Evolutionary conservation across 2,888 invertebrate genomes (phyloP).

Genomic region (Troides aeacus): DNA sequence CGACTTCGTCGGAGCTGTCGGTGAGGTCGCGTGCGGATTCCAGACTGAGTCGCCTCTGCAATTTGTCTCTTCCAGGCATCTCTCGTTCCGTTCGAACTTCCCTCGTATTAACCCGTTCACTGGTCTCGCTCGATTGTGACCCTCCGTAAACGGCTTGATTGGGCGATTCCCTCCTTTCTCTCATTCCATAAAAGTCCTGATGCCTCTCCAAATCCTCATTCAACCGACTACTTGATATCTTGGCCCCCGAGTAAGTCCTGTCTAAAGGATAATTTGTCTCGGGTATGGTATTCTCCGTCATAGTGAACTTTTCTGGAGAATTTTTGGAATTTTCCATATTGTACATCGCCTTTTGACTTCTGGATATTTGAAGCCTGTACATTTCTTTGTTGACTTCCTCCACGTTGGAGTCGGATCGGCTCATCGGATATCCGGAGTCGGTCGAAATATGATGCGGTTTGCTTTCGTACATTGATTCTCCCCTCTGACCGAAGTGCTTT

Average conservation of each 20-base stretch:
- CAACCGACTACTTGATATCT: conserved; percentile 68
- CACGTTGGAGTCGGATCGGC: conserved; percentile 74
- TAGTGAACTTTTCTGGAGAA: conserved; percentile 62
- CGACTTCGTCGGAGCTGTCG: conserved; percentile 85
- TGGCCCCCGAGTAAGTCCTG: conserved; percentile 70
- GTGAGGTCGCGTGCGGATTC: conserved; percentile 86
- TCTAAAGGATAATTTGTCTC: conserved; percentile 74
- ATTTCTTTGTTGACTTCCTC: conserved; percentile 78
- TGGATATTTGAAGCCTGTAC: conserved; percentile 74
- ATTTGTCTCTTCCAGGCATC: conserved; percentile 59
- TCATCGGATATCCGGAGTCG: conserved; percentile 72
- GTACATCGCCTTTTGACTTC: conserved; percentile 73
- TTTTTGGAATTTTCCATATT: conserved; percentile 72
- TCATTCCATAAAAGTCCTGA: conserved; percentile 61
- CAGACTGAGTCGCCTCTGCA: conserved; percentile 83
- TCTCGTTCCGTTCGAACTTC: conserved; percentile 53
- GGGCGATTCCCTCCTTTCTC: conserved; percentile 64
- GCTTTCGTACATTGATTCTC: conserved; percentile 70
- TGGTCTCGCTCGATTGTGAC: conserved; percentile 65
- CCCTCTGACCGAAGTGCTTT: conserved; percentile 74
- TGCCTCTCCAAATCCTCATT: conserved; percentile 73
- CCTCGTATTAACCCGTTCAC: conserved; percentile 53
- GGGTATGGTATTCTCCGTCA: conserved; percentile 61
- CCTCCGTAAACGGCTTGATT: conserved; percentile 57
- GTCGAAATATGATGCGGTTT: conserved; percentile 73